These are phyloP conservation scores for Heliornis fulica DNA, from an alignment of 2,113 vertebrate species.

Conservation along the genomic window DNA sequence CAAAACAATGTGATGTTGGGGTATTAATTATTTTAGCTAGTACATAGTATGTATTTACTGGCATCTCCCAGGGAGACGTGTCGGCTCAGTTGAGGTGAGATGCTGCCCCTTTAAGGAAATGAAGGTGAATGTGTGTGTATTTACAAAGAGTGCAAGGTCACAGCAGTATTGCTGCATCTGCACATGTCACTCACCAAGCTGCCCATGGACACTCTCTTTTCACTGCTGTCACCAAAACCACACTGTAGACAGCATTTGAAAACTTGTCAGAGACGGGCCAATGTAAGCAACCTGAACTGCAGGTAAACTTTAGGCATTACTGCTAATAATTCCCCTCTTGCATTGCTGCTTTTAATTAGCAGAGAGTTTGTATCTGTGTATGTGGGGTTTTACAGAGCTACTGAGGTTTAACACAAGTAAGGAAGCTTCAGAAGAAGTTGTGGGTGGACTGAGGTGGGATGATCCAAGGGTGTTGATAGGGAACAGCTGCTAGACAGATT, in stretches of 20 bases:
- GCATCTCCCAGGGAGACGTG: neutral
- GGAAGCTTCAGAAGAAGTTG: neutral
- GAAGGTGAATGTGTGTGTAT: neutral
- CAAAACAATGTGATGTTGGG: neutral
- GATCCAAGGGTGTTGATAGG: conserved; percentile 28
- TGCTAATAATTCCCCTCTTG: neutral
- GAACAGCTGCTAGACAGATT: conserved; percentile 62
- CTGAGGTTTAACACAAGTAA: neutral
- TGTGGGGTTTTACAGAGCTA: neutral
- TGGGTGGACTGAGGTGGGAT: neutral
- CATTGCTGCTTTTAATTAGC: neutral
- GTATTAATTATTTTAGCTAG: neutral
- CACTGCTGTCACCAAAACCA: conserved; percentile 33
- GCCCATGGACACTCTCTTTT: neutral
- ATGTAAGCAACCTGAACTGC: conserved; percentile 13
- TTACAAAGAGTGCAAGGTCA: neutral
- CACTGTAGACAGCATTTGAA: neutral
- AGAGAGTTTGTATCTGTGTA: neutral
- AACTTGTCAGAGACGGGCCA: neutral
- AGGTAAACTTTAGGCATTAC: conserved; percentile 13
- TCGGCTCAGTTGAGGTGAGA: neutral
- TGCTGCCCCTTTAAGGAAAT: conserved; percentile 50
- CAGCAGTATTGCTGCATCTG: neutral
- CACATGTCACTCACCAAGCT: conserved; percentile 23
- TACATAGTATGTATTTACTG: neutral